These are phyloP conservation scores for Cnemophilus loriae DNA, from an alignment of 2,113 vertebrate genomes.

Conservation along the genomic window DNA sequence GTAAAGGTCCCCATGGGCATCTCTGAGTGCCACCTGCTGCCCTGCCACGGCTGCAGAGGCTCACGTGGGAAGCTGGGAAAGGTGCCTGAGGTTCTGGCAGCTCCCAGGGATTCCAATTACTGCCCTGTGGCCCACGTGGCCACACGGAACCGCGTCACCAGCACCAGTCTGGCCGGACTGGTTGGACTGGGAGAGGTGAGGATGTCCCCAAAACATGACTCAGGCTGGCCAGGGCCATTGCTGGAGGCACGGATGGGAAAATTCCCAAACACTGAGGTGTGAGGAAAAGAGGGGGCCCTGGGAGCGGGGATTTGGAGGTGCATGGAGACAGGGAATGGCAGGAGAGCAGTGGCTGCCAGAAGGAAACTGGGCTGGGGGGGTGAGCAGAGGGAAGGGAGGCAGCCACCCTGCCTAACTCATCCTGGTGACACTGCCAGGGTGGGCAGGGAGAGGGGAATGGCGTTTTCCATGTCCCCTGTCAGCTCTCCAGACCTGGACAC, in stretches of 20 bases:
- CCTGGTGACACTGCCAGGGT: neutral
- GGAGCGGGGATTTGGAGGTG: accelerated
- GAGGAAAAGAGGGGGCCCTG: neutral
- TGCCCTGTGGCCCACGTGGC: accelerated
- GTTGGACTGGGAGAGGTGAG: neutral
- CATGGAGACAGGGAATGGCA: accelerated
- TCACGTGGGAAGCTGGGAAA: accelerated
- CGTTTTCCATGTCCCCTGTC: accelerated
- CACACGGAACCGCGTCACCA: accelerated
- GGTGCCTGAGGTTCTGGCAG: accelerated
- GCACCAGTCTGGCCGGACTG: neutral
- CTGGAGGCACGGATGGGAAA: neutral
- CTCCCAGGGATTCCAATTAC: neutral
- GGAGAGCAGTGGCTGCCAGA: neutral
- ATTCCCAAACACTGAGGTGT: neutral
- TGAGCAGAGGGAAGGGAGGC: neutral
- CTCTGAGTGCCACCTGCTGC: neutral
- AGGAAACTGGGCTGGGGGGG: neutral
- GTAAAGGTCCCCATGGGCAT: neutral
- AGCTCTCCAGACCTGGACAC: neutral
- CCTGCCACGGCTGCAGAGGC: accelerated
- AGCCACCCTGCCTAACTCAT: accelerated
- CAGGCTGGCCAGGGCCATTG: neutral
- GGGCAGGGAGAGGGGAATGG: too few species aligned
- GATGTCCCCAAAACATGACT: neutral